These are phyloP conservation scores for Tachina fera DNA, from an alignment of 2,888 invertebrate species.

Conservation along the genomic window DNA sequence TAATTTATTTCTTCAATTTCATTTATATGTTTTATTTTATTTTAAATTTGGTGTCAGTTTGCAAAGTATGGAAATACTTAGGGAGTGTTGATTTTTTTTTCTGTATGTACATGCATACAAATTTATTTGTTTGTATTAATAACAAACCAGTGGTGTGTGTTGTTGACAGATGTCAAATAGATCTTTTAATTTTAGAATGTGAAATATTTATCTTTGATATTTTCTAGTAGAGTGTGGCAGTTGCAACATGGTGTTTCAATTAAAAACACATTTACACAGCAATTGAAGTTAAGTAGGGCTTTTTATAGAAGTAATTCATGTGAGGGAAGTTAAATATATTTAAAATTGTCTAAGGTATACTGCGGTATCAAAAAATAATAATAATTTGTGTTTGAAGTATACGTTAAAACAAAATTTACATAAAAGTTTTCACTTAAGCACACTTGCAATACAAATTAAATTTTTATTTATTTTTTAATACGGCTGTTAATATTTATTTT, in stretches of 20 bases:
- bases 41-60: conserved; percentile 65
- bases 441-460: no score
- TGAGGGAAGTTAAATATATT: not conserved
- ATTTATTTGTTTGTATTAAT: conserved; percentile 36
- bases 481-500: no score
- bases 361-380: no score
- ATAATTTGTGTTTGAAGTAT: no score
- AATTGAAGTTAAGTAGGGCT: conserved; percentile 48
- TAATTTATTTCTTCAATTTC: conserved; percentile 45
- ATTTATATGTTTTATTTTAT: conserved; percentile 34
- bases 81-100: not conserved
- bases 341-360: no score
- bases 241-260: conserved; percentile 70
- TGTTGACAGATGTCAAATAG: conserved; percentile 71
- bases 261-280: conserved; percentile 69
- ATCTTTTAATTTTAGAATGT: conserved; percentile 49
- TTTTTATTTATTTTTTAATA: no score
- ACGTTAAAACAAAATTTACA: no score
- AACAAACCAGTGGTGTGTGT: conserved; percentile 65
- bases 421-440: no score
- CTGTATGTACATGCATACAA: no score
- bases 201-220: conserved; percentile 55
- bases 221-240: conserved; percentile 60
- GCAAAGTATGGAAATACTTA: conserved; percentile 44
- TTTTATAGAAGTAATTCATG: not conserved